Evolutionary conservation across 2,888 invertebrate genomes (phyloP).

Genomic region (Stomorhina lunata): DNA sequence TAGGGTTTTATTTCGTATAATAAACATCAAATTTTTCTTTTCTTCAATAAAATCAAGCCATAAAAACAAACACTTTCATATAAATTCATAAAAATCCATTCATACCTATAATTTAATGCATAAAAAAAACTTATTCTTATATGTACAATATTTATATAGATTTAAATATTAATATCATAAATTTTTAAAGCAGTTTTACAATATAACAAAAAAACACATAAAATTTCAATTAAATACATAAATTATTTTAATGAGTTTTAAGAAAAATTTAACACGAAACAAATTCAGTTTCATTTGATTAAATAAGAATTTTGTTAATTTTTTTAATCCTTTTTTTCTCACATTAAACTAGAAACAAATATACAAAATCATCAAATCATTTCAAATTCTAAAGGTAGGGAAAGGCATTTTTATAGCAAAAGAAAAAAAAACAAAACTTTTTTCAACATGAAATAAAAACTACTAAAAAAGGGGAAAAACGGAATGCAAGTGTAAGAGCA

Average conservation of each 20-base stretch:
- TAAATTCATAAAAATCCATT: not conserved
- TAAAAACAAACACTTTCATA: not conserved
- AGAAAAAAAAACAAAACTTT: not conserved
- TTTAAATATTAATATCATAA: not conserved
- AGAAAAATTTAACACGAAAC: too few species aligned
- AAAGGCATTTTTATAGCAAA: not conserved
- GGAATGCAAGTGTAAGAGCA: constrained; percentile 6
- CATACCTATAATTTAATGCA: not conserved
- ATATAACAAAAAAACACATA: not conserved
- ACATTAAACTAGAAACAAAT: constrained; percentile 49
- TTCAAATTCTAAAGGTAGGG: not conserved
- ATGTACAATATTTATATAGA: not conserved
- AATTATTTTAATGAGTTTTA: too few species aligned
- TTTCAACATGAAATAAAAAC: constrained; percentile 26
- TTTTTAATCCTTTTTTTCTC: constrained; percentile 42
- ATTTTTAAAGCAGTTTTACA: not conserved
- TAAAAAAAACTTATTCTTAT: not conserved
- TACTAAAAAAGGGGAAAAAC: not conserved
- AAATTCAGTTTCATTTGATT: constrained; percentile 31
- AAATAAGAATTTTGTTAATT: not conserved
- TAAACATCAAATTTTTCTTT: not conserved
- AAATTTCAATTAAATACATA: constrained; percentile 1
- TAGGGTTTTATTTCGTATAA: not conserved
- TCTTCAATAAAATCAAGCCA: not conserved
- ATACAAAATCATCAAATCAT: not conserved